A percentile compares a stretch with the other conserved stretches of the same genome.
Evolutionary conservation across 1,140 invertebrate species (phyloP).

Genomic region (Reticulitermes speratus): DNA sequence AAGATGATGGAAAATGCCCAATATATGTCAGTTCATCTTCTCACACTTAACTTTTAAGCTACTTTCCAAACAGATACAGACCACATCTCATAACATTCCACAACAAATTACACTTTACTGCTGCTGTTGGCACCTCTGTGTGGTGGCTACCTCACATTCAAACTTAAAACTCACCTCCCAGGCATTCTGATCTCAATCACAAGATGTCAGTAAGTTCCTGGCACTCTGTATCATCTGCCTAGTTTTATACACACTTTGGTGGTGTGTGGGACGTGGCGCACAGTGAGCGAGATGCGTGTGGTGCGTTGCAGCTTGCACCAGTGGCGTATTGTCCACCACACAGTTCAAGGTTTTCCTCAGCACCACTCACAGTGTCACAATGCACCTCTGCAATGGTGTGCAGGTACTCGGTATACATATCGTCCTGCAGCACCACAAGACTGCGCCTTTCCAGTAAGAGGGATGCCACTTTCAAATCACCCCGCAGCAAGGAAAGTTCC

Average conservation of each 20-base stretch:
- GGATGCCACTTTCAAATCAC: slow-evolving; percentile 40
- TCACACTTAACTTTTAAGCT: no score
- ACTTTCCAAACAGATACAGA: no score
- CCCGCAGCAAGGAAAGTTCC: neutral
- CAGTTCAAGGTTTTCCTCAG: slow-evolving; percentile 63
- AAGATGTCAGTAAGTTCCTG: no score
- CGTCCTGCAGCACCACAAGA: slow-evolving; percentile 79
- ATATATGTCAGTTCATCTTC: no score
- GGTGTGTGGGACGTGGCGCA: slow-evolving; percentile 90
- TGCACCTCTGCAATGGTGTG: slow-evolving; percentile 83
- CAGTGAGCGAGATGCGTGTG: slow-evolving; percentile 87
- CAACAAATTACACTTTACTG: no score
- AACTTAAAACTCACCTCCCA: no score
- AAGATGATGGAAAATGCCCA: no score
- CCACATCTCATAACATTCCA: no score
- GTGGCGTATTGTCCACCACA: slow-evolving; percentile 56
- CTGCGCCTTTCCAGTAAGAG: slow-evolving; percentile 85
- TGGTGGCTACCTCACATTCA: no score
- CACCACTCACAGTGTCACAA: slow-evolving; percentile 67
- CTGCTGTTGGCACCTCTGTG: no score
- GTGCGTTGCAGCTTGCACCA: slow-evolving; percentile 59
- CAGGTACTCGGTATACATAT: slow-evolving; percentile 81
- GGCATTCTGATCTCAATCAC: no score
- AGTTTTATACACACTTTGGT: slow-evolving; percentile 72
- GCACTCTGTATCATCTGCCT: slow-evolving; percentile 40